Percentiles rank a stretch among this genome's conserved stretches.
phyloP scores from a whole-genome alignment of 2,797 vertebrate species.

The Pogonophryne albipinna region DNA sequence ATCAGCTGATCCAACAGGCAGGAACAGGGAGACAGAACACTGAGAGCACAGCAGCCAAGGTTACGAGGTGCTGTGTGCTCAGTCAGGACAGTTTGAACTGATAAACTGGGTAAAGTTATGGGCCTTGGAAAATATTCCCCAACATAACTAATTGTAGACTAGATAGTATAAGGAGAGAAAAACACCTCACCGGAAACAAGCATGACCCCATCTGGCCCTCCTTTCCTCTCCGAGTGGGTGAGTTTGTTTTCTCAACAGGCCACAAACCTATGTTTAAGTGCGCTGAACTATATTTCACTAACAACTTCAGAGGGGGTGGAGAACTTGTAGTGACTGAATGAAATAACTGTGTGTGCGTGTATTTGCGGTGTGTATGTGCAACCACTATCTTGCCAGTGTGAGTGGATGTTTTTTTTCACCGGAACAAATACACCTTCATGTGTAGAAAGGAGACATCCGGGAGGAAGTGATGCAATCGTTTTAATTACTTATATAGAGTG shows the following conservation, averaged over 20 bases:
- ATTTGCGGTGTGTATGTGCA: conserved; percentile 36
- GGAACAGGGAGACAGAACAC: too few relatives aligned
- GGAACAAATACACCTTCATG: conserved; percentile 68
- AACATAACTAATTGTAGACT: background rate
- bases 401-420: conserved; percentile 51
- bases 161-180: conserved; percentile 1
- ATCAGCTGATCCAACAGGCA: too few relatives aligned
- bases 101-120: too few relatives aligned
- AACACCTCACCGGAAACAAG: conserved; percentile 67
- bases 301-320: conserved; percentile 68
- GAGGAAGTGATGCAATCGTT: conserved; percentile 84
- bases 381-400: conserved; percentile 52
- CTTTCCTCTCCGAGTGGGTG: conserved; percentile 81
- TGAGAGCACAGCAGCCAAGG: too few relatives aligned
- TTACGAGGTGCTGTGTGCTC: too few relatives aligned
- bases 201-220: conserved; percentile 68
- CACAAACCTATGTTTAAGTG: conserved; percentile 84
- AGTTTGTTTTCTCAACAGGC: conserved; percentile 74
- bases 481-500: conserved; percentile 76
- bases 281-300: conserved; percentile 79
- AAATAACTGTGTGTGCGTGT: conserved; percentile 44
- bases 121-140: too few relatives aligned
- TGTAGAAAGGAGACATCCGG: conserved; percentile 66
- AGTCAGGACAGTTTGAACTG: too few relatives aligned
- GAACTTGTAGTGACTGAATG: conserved; percentile 63